These are phyloP conservation scores for Scolopax rusticola DNA, from an alignment of 2,797 vertebrate species.

Conservation along the genomic window DNA sequence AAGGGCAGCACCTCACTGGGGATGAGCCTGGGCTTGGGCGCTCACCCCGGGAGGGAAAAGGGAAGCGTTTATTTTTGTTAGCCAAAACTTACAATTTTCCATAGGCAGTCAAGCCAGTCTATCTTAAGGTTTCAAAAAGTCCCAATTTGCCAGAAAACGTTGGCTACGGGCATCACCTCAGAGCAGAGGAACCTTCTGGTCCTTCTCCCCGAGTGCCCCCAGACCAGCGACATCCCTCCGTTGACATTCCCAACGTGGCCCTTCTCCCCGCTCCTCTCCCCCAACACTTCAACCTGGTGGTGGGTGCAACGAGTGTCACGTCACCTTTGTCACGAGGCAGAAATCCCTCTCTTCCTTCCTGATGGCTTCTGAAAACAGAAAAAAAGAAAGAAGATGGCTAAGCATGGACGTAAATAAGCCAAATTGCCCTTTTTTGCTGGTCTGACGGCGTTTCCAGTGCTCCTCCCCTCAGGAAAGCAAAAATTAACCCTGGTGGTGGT, in stretches of 20 bases:
- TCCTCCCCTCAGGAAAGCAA: background rate
- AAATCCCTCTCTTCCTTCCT: background rate
- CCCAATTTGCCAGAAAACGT: background rate
- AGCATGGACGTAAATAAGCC: background rate
- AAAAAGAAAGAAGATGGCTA: background rate
- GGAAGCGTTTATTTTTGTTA: background rate
- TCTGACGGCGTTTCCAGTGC: background rate
- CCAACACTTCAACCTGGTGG: constrained; percentile 55
- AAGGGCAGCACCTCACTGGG: background rate
- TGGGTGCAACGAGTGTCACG: background rate
- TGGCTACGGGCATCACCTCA: background rate
- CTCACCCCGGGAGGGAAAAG: background rate
- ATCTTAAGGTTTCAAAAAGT: background rate
- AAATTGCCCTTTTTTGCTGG: background rate
- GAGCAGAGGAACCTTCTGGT: background rate
- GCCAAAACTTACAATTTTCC: background rate
- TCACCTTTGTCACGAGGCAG: constrained; percentile 1
- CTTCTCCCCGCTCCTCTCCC: background rate
- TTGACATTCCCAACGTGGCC: constrained; percentile 10
- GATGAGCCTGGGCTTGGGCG: background rate
- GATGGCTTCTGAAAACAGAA: constrained; percentile 13
- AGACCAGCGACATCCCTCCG: background rate
- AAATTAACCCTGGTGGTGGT: background rate
- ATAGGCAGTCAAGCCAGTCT: background rate
- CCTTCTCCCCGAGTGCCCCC: background rate